A percentile compares a stretch with the other conserved stretches of the same genome.
phyloP scores from a whole-genome alignment of 2,113 vertebrate genomes.

The Ranitomeya variabilis region DNA sequence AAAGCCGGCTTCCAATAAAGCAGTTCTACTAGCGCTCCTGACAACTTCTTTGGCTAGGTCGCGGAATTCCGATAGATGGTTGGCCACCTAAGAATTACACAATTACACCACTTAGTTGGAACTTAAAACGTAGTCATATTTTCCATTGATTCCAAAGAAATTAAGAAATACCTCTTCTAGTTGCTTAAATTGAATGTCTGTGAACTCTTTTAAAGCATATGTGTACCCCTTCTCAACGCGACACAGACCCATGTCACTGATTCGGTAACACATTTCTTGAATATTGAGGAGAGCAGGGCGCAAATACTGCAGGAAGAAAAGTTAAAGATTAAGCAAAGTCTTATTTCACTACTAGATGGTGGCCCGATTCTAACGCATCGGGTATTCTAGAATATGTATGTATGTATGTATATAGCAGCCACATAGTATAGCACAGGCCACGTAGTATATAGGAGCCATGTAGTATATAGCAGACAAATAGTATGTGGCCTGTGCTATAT shows the following conservation, averaged over 20 bases:
- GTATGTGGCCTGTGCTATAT: too few relatives aligned
- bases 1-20: constrained; percentile 68
- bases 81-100: constrained; percentile 68
- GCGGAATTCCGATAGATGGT: constrained; percentile 73
- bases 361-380: too few relatives aligned
- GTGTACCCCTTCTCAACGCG: constrained; percentile 72
- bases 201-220: constrained; percentile 79
- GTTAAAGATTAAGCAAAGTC: background rate
- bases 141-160: too few relatives aligned
- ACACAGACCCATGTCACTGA: constrained; percentile 75
- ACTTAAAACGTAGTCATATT: too few relatives aligned
- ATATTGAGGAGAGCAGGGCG: constrained; percentile 79
- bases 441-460: too few relatives aligned
- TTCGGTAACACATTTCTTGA: constrained; percentile 77
- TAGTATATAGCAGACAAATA: too few relatives aligned
- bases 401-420: too few relatives aligned
- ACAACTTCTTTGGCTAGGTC: constrained; percentile 78
- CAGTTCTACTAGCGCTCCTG: constrained; percentile 71
- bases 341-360: background rate
- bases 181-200: constrained; percentile 67
- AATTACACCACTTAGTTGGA: background rate
- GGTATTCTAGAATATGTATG: too few relatives aligned
- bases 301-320: constrained; percentile 67
- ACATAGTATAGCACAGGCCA: too few relatives aligned
- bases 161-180: constrained; percentile 72